Percentiles rank a stretch among this genome's conserved stretches.
Conservation (phyloP, 2,888 invertebrate genomes). For the Thera obeliscata region DNA sequence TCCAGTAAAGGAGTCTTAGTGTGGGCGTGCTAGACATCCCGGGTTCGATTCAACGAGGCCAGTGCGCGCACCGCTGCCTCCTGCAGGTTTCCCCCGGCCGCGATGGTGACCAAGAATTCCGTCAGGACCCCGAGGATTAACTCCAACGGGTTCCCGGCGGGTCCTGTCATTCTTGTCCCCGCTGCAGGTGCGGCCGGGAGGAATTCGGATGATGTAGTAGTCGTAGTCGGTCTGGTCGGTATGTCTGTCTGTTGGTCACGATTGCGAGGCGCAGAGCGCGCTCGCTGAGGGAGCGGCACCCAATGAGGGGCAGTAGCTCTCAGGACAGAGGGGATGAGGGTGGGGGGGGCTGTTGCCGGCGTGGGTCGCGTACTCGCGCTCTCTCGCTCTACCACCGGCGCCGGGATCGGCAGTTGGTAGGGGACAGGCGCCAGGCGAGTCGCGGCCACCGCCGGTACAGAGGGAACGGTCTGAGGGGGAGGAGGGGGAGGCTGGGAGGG, state of each 20-base stretch:
- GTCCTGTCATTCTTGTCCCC: background rate
- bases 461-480: background rate
- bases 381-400: background rate
- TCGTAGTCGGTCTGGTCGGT: background rate
- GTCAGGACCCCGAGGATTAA: background rate
- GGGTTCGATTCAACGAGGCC: background rate
- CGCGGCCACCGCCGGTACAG: too few relatives aligned
- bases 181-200: background rate
- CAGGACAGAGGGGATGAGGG: background rate
- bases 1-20: constrained; percentile 16
- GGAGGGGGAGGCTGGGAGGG: background rate
- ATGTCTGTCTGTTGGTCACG: too few relatives aligned
- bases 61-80: background rate
- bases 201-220: background rate
- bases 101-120: background rate
- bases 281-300: background rate
- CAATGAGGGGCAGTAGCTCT: background rate
- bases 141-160: background rate
- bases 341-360: background rate
- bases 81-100: background rate
- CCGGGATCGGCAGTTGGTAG: background rate
- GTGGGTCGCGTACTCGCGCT: background rate
- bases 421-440: background rate
- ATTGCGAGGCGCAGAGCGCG: background rate
- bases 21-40: constrained; percentile 1